Evolutionary conservation across 2,888 invertebrate species (phyloP), one percentile per base, ranked within the genome.

Genomic region (Harpalus rufipes): DNA sequence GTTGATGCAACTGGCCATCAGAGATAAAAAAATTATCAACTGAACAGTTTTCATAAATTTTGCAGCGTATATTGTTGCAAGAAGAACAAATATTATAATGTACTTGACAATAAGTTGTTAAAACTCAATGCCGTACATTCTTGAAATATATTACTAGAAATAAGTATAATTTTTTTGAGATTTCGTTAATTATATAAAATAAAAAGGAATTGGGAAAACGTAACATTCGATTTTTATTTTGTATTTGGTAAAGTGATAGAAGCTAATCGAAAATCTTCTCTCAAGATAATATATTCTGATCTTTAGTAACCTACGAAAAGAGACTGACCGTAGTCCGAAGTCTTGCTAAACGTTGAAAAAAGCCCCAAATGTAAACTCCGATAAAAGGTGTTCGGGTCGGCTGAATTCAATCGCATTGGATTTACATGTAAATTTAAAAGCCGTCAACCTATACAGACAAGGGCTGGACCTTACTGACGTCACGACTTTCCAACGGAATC

Each of bases 341-440:
- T 51, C 44, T 51, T 51, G 44, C 68, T 68, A 39, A 68, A 81
- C 72, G 72, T 10, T 68, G 84, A 74, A 78, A 83, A 84, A 80
- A 63, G n/a, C 84, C 39, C 63, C n/a, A 61, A 84, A 84, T 84
- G 78, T 84, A 84, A 84, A 84, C 78, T 76, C 16, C 65, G 78
- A 84, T 84, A 84, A 84, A 84, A 84, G 78, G 84, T 63, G 65
- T 56, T 56, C 56, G 65, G 84, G 76, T 78, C 61, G 63, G 14
- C 39, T 56, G 78, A 84, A 84, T 84, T 84, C 84, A 84, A 84
- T 84, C 84, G 84, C 63, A 18, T 51, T 51, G 84, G 84, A 84
- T 84, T 84, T 84, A 78, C 84, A 84, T 84, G 84, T 84, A 84
- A 84, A 84, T 84, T 84, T 78, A 84, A 84, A 84, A 84, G 84